Evolutionary conservation across 2,113 vertebrate genomes (phyloP).

Genomic region (Corvus moneduloides): DNA sequence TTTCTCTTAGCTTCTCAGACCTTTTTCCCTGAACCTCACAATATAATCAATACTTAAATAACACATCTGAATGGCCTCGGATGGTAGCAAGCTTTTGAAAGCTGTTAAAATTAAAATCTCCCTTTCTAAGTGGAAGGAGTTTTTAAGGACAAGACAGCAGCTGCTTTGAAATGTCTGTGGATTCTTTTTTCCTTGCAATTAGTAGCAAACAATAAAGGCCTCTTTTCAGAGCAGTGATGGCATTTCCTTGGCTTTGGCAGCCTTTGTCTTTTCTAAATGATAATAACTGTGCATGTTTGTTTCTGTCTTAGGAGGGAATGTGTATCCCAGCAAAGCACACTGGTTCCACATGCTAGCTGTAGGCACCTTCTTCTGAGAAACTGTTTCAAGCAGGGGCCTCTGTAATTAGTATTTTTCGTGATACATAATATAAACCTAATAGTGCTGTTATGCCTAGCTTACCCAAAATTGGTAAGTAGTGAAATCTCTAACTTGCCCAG

Average conservation of each 20-base stretch:
- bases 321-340: background rate
- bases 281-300: background rate
- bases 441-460: conserved; percentile 4
- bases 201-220: conserved; percentile 51
- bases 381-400: background rate
- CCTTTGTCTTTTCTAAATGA: conserved; percentile 56
- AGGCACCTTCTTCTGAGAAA: conserved; percentile 13
- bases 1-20: conserved; percentile 1
- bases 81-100: conserved; percentile 16
- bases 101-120: conserved; percentile 41
- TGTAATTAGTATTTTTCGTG: conserved; percentile 53
- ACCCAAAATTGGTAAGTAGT: background rate
- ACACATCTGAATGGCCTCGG: conserved; percentile 28
- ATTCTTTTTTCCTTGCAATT: conserved; percentile 54
- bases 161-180: conserved; percentile 35
- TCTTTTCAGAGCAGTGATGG: conserved; percentile 22
- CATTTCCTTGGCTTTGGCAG: conserved; percentile 15
- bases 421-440: conserved; percentile 45
- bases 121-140: conserved; percentile 23
- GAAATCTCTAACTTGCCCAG: conserved; percentile 30
- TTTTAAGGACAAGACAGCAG: conserved; percentile 57
- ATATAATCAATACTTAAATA: conserved; percentile 21
- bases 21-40: conserved; percentile 6
- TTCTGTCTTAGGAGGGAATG: background rate
- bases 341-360: background rate